phyloP scores from a whole-genome alignment of 1,140 invertebrate genomes.

The Epicauta chinensis region DNA sequence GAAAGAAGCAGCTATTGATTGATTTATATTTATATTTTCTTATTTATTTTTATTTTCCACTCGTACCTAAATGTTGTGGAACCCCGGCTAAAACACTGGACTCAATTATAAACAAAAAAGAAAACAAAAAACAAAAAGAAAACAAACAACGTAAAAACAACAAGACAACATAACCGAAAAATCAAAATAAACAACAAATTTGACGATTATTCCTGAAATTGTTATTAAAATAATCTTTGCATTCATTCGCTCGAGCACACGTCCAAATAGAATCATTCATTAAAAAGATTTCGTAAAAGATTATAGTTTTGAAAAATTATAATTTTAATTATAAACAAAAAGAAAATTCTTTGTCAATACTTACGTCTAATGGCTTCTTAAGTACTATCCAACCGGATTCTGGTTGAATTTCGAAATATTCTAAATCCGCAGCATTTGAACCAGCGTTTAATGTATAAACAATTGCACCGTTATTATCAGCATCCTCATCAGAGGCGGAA shows the following conservation, averaged over 20 bases:
- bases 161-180: no score
- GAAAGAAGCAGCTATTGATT: conserved; percentile 42
- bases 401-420: conserved; percentile 93
- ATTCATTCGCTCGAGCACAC: not conserved
- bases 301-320: no score
- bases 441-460: conserved; percentile 84
- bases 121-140: no score
- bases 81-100: no score
- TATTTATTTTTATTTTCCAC: conserved; percentile 26
- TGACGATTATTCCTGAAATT: no score
- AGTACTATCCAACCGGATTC: conserved; percentile 94
- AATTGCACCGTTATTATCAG: conserved; percentile 92
- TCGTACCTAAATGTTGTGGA: conserved; percentile 35
- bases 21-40: no score
- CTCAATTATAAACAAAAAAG: no score
- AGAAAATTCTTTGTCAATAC: no score
- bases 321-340: no score
- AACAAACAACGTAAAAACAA: no score
- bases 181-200: no score
- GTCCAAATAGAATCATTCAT: not conserved
- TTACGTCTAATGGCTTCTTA: conserved; percentile 91
- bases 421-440: conserved; percentile 75
- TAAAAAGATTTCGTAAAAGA: no score
- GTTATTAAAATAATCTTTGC: not conserved
- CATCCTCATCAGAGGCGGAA: conserved; percentile 92